A percentile compares a stretch with the other conserved stretches of the same genome.
Conservation (phyloP, 2,888 invertebrate species). For the Perdita meconis region DNA sequence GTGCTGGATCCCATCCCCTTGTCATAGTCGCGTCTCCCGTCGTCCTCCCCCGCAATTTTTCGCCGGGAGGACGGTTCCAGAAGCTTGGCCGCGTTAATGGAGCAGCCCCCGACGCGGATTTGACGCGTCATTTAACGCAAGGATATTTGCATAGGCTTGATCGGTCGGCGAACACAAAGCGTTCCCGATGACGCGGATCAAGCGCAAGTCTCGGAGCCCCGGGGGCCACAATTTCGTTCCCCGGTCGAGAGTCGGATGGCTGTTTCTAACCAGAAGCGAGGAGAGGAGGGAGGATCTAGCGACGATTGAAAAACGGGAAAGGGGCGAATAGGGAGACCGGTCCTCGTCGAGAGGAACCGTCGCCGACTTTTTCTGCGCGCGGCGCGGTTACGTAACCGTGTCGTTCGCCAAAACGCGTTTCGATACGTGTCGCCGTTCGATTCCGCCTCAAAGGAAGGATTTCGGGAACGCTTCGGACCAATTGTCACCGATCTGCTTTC, state of each 20-base stretch:
- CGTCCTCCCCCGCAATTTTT: not conserved
- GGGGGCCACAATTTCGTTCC: slow-evolving; percentile 62
- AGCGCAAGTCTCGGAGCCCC: slow-evolving; percentile 52
- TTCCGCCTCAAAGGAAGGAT: not conserved
- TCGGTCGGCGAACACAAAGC: slow-evolving; percentile 60
- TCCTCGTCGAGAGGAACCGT: slow-evolving; percentile 3
- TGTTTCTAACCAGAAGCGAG: slow-evolving; percentile 1
- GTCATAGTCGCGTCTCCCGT: not conserved
- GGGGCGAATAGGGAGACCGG: not conserved
- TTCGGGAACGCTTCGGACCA: not conserved
- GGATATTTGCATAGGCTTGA: slow-evolving; percentile 49
- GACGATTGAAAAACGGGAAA: slow-evolving; percentile 9
- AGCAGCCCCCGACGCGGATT: slow-evolving; percentile 40
- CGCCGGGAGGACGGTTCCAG: not conserved
- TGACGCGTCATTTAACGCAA: slow-evolving; percentile 57
- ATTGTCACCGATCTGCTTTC: not conserved
- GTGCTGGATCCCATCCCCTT: too few relatives aligned
- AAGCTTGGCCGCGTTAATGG: slow-evolving; percentile 44
- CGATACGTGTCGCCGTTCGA: slow-evolving; percentile 10
- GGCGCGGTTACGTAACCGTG: slow-evolving; percentile 40
- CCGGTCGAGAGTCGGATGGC: slow-evolving; percentile 25
- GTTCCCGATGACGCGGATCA: slow-evolving; percentile 59
- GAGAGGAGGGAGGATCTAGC: not conserved
- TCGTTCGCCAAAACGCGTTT: slow-evolving; percentile 26
- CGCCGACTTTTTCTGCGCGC: slow-evolving; percentile 28